Evolutionary conservation across 2,888 invertebrate genomes (phyloP), one percentile per base, ranked within the genome.

Genomic region (Caenorhabditis zanzibari): DNA sequence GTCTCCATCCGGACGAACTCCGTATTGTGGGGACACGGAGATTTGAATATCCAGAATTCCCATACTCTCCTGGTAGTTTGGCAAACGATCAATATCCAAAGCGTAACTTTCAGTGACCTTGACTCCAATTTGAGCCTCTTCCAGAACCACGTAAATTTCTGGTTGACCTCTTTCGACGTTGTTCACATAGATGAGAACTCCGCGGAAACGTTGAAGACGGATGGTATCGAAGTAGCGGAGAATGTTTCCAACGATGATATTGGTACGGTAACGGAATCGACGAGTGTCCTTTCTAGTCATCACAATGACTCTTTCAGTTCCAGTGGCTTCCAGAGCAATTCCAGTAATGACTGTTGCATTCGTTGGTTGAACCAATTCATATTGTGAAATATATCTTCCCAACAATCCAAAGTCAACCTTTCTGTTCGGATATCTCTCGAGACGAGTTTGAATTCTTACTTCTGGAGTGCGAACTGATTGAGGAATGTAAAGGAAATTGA

Each of bases 171-270:
- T 81, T 38, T 88, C 88, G 12, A 92, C 92, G 74, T 92, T 91
- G 88, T 92, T 91, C 26, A 92, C 90, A 72, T 92, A 92, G 77
- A 92, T 85, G 41, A 91, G 84, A 28, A 92, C 90, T 22, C 92
- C 91, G 83, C 76, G 83, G 87, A 91, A 92, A 56, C 91, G 66
- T 77, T 92, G 92, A 19, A 92, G 79, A 47, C 86, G 84, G 84
- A 92, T 92, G 1, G 91, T 91, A 68, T 92, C 92, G 80, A 92
- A 92, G 83, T 92, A 92, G 16, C 92, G 85, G 6, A 92, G 85
- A 64, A 92, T 90, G 80, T 91, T 92, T 73, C 92, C 91, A 61
- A 92, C 92, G 56, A 92, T 85, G 38, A 92, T 88, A 73, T 88
- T 90, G 26, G 92, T 92, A 16, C 92, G 74, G 69, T 87, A 87